Base-by-base conservation (phyloP, 2,888 invertebrate genomes). In the Notocelia uddmanniana region DNA sequence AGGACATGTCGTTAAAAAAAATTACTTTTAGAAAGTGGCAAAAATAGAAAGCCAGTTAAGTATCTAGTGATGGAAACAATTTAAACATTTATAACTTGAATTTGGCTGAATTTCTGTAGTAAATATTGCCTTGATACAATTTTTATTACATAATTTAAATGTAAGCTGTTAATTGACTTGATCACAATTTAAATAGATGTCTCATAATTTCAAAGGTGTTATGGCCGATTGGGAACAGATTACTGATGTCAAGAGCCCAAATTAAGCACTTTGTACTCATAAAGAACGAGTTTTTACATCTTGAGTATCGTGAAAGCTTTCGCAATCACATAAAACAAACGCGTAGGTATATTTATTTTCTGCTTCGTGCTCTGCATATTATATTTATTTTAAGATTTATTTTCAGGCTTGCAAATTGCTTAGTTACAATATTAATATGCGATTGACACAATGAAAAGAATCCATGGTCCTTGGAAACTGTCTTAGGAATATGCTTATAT, bases 21-120 rank as follows among this genome's bases (percentile, higher is more conserved):
- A 58, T 58, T 45, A 54, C 52, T 52, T 52, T 59, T 71, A 71
- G 70, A 71, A 71, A 70, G 59, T 45, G 52, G 41, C 58, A 70
- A 70, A 64, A 59, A 66, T 66, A 70, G 70, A 70, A 70, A 70
- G 58, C 52, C 41, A 59, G 59, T 66, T 66, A 59, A 59, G 19
- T 58, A 55, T 58, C 41, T 31, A 70, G 37, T 52, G 41, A 23
- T 62, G 48, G 55, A 63, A 48, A 69, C 48, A 64, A 69, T 69
- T 63, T 69, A 50, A 23, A 37, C 37, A 57, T 64, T 50, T 19
- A 50, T 57, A 34, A 26, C 21, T 13, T 69, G 69, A 64, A 45
- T 59, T 45, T 21, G 54, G 21, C 45, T 19, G 26, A 48, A 58
- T 58, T 19, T 18, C 45, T 55, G 37, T 1, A 11, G 48, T 31